A percentile compares a stretch with the other conserved stretches of the same genome.
Evolutionary conservation across 2,888 invertebrate species (phyloP).

Genomic region (Diaperis boleti): DNA sequence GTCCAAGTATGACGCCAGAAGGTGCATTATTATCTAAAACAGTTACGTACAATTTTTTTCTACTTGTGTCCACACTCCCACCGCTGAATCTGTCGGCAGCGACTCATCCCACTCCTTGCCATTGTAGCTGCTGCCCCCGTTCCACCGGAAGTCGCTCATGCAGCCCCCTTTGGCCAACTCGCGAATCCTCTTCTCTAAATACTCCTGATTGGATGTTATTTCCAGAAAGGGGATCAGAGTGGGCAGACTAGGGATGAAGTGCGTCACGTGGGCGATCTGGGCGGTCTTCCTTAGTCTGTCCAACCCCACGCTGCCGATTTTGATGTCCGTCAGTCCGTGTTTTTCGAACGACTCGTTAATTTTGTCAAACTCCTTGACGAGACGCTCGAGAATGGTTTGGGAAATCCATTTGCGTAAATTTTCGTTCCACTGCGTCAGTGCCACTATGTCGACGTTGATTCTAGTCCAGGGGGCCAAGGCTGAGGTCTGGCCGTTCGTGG

Average conservation of each 20-base stretch:
- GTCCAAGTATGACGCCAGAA: constrained; percentile 89
- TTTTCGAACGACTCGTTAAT: constrained; percentile 79
- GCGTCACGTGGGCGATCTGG: constrained; percentile 68
- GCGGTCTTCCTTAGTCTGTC: constrained; percentile 82
- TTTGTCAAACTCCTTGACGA: constrained; percentile 79
- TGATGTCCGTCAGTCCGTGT: constrained; percentile 76
- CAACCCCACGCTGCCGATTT: constrained; percentile 77
- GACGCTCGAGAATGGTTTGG: constrained; percentile 81
- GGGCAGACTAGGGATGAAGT: constrained; percentile 71
- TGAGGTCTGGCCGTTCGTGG: constrained; percentile 63
- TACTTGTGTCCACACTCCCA: constrained; percentile 64
- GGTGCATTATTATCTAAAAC: constrained; percentile 81
- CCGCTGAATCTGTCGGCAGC: constrained; percentile 88
- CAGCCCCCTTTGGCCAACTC: constrained; percentile 87
- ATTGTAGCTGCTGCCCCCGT: constrained; percentile 80
- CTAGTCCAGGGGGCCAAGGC: constrained; percentile 71
- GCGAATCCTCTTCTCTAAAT: constrained; percentile 82
- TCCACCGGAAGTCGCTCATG: constrained; percentile 91
- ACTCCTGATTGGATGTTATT: constrained; percentile 86
- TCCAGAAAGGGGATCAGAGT: constrained; percentile 84
- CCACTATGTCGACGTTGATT: constrained; percentile 75
- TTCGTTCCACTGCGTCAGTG: constrained; percentile 82
- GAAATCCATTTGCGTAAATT: constrained; percentile 90
- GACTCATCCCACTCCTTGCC: constrained; percentile 85
- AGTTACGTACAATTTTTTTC: constrained; percentile 17